Conservation (phyloP, 2,888 invertebrate genomes). For the Marronus borbonicus region DNA sequence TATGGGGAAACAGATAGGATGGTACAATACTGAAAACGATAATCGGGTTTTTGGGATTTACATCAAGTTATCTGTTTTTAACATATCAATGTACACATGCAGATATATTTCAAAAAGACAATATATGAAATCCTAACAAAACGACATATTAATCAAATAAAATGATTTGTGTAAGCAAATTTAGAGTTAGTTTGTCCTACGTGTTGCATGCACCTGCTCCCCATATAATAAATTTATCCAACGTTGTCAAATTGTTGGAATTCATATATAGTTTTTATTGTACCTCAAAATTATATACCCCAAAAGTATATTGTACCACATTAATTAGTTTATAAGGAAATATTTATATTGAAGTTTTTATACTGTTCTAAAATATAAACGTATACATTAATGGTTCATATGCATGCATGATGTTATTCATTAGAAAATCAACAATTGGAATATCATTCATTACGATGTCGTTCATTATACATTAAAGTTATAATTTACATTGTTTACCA, state of each 20-base stretch:
- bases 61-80: constrained; percentile 8
- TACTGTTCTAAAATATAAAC: constrained; percentile 39
- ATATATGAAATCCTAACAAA: constrained; percentile 1
- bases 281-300: neutral
- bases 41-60: constrained; percentile 12
- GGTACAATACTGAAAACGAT: constrained; percentile 32
- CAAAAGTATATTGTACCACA: constrained; percentile 45
- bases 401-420: constrained; percentile 40
- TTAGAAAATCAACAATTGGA: constrained; percentile 19
- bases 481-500: neutral
- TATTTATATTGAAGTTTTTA: constrained; percentile 47
- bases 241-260: constrained; percentile 27
- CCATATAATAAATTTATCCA: neutral
- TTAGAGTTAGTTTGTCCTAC: constrained; percentile 26
- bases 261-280: constrained; percentile 30
- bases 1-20: constrained; percentile 61
- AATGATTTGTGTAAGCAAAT: constrained; percentile 28
- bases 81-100: constrained; percentile 2
- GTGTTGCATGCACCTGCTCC: constrained; percentile 38
- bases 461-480: neutral
- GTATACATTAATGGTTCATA: constrained; percentile 1
- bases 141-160: neutral
- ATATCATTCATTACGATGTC: neutral
- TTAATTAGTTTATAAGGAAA: constrained; percentile 33
- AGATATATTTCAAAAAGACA: constrained; percentile 2